Conservation (phyloP, 2,888 invertebrate species). For the Ceraclea dissimilis region DNA sequence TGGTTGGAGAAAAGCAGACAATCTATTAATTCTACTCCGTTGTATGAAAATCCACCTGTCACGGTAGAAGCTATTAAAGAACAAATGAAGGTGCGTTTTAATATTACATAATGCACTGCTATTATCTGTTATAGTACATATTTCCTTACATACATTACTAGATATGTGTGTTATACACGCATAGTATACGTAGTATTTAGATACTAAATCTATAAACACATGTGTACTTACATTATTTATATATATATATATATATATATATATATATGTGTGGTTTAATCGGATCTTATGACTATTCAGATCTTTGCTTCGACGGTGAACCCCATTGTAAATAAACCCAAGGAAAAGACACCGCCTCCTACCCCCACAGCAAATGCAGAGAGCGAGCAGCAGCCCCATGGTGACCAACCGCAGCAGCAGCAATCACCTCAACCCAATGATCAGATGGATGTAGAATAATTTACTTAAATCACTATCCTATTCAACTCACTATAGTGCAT, state of each 20-base stretch:
- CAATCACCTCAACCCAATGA: conserved; percentile 31
- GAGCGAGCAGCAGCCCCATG: neutral
- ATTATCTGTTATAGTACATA: neutral
- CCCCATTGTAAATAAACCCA: conserved; percentile 85
- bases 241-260: too few species aligned
- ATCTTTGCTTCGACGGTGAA: conserved; percentile 53
- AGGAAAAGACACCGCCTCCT: conserved; percentile 51
- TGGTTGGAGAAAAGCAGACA: conserved; percentile 78
- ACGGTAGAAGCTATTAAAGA: conserved; percentile 40
- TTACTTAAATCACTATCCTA: neutral
- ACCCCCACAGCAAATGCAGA: conserved; percentile 25
- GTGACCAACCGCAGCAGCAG: conserved; percentile 26
- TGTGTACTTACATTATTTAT: too few species aligned
- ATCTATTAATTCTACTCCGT: conserved; percentile 55
- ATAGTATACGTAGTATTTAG: too few species aligned
- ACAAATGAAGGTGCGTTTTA: conserved; percentile 11
- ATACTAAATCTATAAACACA: too few species aligned
- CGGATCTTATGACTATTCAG: conserved; percentile 34
- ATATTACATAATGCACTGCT: too few species aligned
- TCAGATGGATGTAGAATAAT: conserved; percentile 47
- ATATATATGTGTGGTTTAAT: neutral
- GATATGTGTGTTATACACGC: too few species aligned
- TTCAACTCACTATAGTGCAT: too few species aligned
- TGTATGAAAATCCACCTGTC: conserved; percentile 67
- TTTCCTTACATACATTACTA: too few species aligned